Evolutionary conservation across 2,797 vertebrate species (phyloP).

Genomic region (Lycodopsis pacificus): DNA sequence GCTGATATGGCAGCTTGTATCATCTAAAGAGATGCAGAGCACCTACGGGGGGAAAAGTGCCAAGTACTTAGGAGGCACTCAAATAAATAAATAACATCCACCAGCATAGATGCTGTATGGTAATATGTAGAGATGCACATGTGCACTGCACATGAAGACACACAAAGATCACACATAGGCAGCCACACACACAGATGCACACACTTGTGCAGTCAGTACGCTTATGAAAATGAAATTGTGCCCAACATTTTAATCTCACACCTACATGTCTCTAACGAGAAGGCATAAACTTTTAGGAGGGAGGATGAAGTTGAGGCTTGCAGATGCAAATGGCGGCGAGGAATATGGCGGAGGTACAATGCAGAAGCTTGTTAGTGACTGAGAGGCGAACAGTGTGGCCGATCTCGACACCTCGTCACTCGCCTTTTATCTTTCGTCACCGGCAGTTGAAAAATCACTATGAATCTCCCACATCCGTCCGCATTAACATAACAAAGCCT

Average conservation of each 20-base stretch:
- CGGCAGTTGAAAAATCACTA: conserved; percentile 97
- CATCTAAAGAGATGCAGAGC: conserved; percentile 79
- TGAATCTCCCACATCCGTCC: conserved; percentile 97
- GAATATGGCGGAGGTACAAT: conserved; percentile 93
- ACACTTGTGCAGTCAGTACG: neutral
- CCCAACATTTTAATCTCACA: conserved; percentile 84
- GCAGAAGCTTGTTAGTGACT: conserved; percentile 97
- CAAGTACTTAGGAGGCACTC: conserved; percentile 74
- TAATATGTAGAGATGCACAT: conserved; percentile 66
- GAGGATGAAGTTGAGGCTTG: conserved; percentile 78
- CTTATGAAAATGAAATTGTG: conserved; percentile 78
- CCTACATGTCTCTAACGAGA: conserved; percentile 82
- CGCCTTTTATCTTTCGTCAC: conserved; percentile 97
- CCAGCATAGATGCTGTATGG: conserved; percentile 65
- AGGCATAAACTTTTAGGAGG: conserved; percentile 85
- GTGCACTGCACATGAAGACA: conserved; percentile 42
- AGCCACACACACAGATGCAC: conserved; percentile 35
- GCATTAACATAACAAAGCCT: conserved; percentile 99
- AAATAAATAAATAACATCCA: conserved; percentile 78
- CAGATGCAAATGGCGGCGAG: conserved; percentile 91
- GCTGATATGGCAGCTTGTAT: conserved; percentile 88
- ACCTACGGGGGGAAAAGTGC: conserved; percentile 59
- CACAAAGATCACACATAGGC: conserved; percentile 7
- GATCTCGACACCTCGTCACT: conserved; percentile 98
- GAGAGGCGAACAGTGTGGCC: conserved; percentile 96